Evolutionary conservation across 1,140 invertebrate genomes (phyloP), one percentile per base, ranked within the genome.

Genomic region (Drosophila ercepeae): DNA sequence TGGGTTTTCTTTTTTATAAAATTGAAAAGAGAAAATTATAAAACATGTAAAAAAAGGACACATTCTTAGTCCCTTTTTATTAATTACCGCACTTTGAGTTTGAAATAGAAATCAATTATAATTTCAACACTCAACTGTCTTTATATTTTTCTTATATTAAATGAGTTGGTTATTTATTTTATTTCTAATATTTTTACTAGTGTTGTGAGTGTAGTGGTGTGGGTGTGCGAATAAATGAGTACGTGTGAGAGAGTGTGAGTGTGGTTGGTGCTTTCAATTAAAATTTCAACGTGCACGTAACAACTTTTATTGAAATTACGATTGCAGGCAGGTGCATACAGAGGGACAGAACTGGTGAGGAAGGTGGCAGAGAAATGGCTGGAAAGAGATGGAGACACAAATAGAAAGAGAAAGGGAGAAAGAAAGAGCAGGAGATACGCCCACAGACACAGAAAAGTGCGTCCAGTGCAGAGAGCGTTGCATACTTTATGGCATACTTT

Each of bases 241-340:
- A 32, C 23, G 11, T 21, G 49, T 27, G 32, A 25, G 42, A 16
- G 36, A 42, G 74, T 78, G 42, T 19, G 36, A 42, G 74, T 78
- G 72, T 49, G 76, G 77, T 67, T 77, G 73, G 82, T 63, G 67
- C 82, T 88, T 86, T 86, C 82, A 86, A 86, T 86, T 86, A 88
- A 86, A 86, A 88, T 86, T 86, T 77, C 82, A 86, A 78, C 82
- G 82, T 77, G 68, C 77, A 88, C 77, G 77, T 82, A 88, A 88
- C 82, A 88, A 86, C 64, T 86, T 86, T 86, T 86, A 86, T 86
- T 88, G 83, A 86, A 86, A 86, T 86, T 78, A 88, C 82, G 77
- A 75, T 82, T 82, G 82, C 82, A 86, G 60, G 41, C 69, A 88
- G 72, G 48, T 75, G 74, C 63, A 55, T 45, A 63, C 58, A 77